phyloP scores from a whole-genome alignment of 2,113 vertebrate genomes.

The Malaclemys terrapin region DNA sequence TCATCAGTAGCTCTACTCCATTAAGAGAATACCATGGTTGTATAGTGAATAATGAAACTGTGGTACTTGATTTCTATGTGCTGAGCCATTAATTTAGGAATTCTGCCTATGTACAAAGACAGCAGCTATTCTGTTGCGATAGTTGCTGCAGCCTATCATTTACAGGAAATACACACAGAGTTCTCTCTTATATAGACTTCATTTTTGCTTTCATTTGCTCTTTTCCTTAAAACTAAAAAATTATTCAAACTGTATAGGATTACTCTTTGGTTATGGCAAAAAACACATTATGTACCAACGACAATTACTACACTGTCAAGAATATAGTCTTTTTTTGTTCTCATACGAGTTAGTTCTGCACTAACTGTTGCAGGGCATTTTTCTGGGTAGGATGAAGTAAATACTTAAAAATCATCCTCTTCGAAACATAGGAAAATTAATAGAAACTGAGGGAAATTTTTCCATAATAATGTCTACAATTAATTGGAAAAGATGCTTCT shows the following conservation, averaged over 20 bases:
- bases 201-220: background rate
- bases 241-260: background rate
- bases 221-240: background rate
- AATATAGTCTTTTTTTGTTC: background rate
- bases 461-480: background rate
- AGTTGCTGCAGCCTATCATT: background rate
- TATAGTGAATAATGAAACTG: background rate
- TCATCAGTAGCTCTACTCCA: background rate
- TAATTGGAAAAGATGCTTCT: background rate
- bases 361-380: background rate
- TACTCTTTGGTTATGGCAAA: background rate
- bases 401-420: background rate
- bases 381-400: background rate
- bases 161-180: background rate
- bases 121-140: background rate
- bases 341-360: background rate
- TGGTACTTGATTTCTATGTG: background rate
- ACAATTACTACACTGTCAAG: background rate
- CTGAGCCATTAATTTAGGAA: background rate
- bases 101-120: background rate
- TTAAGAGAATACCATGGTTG: rapidly evolving
- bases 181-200: background rate
- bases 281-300: background rate
- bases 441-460: background rate
- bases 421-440: background rate